Evolutionary conservation across 53 echinoderm and acorn worm genomes (phyloP).

Genomic region (Henricia sp.): DNA sequence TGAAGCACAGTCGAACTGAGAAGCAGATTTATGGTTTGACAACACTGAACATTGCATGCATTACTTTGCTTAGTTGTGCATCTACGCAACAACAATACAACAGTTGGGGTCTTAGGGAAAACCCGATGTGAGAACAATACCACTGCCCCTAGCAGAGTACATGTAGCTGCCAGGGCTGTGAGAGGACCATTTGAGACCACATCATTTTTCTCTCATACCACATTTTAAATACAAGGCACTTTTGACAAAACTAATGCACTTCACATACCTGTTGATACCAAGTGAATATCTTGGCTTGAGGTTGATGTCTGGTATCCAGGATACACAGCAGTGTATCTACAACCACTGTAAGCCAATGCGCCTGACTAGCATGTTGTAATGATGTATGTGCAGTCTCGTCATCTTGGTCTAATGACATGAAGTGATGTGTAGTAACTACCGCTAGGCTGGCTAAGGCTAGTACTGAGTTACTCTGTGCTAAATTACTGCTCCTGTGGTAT

Average conservation of each 20-base stretch:
- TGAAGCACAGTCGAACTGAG: too few relatives aligned
- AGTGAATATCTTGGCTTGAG: constrained; percentile 67
- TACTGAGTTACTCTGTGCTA: constrained; percentile 71
- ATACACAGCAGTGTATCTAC: constrained; percentile 68
- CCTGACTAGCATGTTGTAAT: constrained; percentile 68
- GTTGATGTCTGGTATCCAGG: constrained; percentile 41
- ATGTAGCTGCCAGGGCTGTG: too few relatives aligned
- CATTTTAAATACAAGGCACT: neutral
- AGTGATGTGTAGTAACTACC: constrained; percentile 65
- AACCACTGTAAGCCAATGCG: constrained; percentile 66
- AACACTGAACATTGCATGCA: too few relatives aligned
- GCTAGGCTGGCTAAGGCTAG: constrained; percentile 74
- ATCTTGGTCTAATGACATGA: constrained; percentile 57
- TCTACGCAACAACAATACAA: too few relatives aligned
- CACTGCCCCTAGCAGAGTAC: too few relatives aligned
- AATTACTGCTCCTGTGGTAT: constrained; percentile 61
- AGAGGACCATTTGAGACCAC: too few relatives aligned
- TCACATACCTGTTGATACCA: constrained; percentile 80
- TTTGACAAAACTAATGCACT: neutral
- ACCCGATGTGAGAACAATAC: too few relatives aligned
- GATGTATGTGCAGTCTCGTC: constrained; percentile 27
- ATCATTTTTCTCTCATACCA: neutral
- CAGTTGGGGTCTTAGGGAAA: too few relatives aligned
- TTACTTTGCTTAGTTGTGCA: too few relatives aligned
- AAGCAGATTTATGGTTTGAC: too few relatives aligned